Evolutionary conservation across 2,113 vertebrate genomes (phyloP).

Genomic region (Xiphorhynchus elegans): DNA sequence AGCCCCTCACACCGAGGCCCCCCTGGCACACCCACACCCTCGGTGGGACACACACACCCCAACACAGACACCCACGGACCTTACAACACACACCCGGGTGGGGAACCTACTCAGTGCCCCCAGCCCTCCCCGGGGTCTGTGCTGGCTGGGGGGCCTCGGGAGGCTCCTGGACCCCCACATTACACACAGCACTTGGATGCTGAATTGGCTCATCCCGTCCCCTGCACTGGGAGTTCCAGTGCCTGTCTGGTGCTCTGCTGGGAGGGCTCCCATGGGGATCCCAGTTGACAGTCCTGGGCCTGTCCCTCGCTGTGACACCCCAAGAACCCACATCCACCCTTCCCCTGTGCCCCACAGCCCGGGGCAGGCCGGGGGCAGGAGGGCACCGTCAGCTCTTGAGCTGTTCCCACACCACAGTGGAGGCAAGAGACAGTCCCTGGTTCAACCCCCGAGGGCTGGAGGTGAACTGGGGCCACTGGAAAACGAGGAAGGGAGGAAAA

Average conservation of each 20-base stretch:
- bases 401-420: accelerated
- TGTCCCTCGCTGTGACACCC: accelerated
- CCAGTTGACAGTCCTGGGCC: background rate
- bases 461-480: background rate
- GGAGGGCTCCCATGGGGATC: background rate
- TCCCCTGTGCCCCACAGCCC: accelerated
- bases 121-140: background rate
- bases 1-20: background rate
- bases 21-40: background rate
- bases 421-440: accelerated
- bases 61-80: background rate
- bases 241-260: background rate
- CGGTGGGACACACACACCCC: conserved; percentile 28
- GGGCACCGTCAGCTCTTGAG: background rate
- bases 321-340: background rate
- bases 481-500: background rate
- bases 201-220: background rate
- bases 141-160: background rate
- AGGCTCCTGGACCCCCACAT: no score
- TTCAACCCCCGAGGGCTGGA: background rate
- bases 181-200: background rate
- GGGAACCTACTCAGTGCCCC: background rate
- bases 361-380: accelerated
- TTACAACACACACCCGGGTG: background rate
- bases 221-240: accelerated